Conservation (phyloP, 2,888 invertebrate species). For the Dryobota labecula region DNA sequence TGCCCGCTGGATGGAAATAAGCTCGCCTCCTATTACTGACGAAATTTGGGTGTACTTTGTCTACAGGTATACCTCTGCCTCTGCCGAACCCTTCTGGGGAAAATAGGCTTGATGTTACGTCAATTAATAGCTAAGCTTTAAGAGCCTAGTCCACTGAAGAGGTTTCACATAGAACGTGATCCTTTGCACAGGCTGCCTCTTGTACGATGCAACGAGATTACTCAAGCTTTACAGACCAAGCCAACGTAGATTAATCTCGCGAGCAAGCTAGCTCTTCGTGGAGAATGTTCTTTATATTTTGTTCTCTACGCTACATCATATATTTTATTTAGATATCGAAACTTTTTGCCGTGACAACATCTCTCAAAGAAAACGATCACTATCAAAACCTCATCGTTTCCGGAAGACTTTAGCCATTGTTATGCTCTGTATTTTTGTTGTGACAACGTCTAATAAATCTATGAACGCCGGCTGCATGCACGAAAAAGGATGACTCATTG, state of each 20-base stretch:
- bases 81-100: too few species aligned
- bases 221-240: slow-evolving; percentile 3
- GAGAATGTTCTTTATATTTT: not conserved
- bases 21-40: too few species aligned
- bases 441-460: too few species aligned
- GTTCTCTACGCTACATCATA: not conserved
- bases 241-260: slow-evolving; percentile 24
- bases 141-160: not conserved
- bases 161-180: slow-evolving; percentile 2
- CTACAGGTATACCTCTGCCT: too few species aligned
- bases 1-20: too few species aligned
- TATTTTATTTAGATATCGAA: not conserved
- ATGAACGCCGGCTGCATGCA: too few species aligned
- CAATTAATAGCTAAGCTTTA: slow-evolving; percentile 4
- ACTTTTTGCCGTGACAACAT: not conserved
- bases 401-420: too few species aligned
- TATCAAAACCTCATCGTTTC: not conserved
- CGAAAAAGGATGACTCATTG: too few species aligned
- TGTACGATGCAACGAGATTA: slow-evolving; percentile 26
- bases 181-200: not conserved
- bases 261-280: not conserved
- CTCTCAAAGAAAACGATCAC: too few species aligned
- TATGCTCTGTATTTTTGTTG: too few species aligned
- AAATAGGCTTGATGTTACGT: too few species aligned
- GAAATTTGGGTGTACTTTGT: too few species aligned